These are phyloP conservation scores for Sipha maydis DNA, from an alignment of 2,888 invertebrate genomes.

Conservation along the genomic window DNA sequence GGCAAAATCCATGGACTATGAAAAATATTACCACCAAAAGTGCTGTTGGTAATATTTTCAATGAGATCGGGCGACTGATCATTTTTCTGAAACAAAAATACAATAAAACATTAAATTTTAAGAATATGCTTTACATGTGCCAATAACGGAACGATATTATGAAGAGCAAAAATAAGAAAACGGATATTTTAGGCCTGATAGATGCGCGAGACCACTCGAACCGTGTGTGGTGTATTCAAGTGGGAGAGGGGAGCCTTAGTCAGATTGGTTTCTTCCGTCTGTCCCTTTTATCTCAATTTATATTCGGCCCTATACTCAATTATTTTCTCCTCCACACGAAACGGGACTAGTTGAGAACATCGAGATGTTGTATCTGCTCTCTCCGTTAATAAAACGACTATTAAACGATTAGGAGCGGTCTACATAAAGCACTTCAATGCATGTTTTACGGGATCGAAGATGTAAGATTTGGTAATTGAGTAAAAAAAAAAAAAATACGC, in stretches of 20 bases:
- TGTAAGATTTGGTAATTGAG: constrained; percentile 34
- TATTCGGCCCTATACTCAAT: constrained; percentile 31
- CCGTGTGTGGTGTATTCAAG: constrained; percentile 6
- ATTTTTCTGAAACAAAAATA: constrained; percentile 47
- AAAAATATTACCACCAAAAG: neutral
- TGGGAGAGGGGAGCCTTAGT: constrained; percentile 17
- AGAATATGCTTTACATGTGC: neutral
- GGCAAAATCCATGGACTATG: neutral
- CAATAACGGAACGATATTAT: neutral
- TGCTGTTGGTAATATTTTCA: neutral
- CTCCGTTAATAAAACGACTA: constrained; percentile 49
- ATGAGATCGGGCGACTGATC: neutral
- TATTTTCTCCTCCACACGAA: constrained; percentile 33
- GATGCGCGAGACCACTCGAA: constrained; percentile 4
- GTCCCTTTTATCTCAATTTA: constrained; percentile 58
- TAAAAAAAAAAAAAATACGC: neutral
- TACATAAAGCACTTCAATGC: constrained; percentile 18
- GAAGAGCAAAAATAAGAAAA: neutral
- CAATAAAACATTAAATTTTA: neutral
- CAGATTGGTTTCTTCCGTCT: constrained; percentile 60
- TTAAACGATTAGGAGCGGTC: constrained; percentile 55
- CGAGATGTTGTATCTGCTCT: constrained; percentile 19
- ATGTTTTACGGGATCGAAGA: constrained; percentile 24
- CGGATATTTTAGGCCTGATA: neutral
- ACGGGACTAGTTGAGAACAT: constrained; percentile 35